Percentiles rank a stretch among this genome's conserved stretches.
Evolutionary conservation across 2,113 vertebrate species (phyloP).

Genomic region (Sminthopsis crassicaudata): DNA sequence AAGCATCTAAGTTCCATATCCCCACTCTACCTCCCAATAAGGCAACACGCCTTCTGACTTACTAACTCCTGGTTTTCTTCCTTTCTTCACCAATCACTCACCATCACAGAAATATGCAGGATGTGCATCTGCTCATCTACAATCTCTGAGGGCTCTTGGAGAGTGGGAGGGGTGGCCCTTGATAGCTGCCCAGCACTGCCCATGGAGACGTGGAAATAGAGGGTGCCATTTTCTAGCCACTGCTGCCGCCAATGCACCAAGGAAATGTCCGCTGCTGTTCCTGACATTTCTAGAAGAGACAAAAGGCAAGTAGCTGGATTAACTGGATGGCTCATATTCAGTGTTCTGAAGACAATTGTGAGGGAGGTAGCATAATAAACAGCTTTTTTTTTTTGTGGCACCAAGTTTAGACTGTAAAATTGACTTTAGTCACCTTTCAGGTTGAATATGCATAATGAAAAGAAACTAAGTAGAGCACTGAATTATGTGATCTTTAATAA

Average conservation of each 20-base stretch:
- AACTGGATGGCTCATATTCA: background rate
- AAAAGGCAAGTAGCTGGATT: conserved; percentile 54
- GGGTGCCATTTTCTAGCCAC: conserved; percentile 98
- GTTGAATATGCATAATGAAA: background rate
- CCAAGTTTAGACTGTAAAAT: background rate
- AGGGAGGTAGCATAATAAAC: background rate
- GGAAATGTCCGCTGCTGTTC: conserved; percentile 93
- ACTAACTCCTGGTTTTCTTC: accelerated
- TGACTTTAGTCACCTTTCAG: background rate
- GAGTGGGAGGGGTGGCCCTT: conserved; percentile 88
- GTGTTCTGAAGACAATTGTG: background rate
- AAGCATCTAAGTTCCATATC: background rate
- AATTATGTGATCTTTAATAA: background rate
- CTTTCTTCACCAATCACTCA: conserved; percentile 80
- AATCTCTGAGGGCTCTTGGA: conserved; percentile 91
- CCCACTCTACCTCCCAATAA: background rate
- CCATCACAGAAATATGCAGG: conserved; percentile 98
- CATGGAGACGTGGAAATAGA: conserved; percentile 97
- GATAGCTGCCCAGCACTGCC: conserved; percentile 90
- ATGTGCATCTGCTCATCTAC: conserved; percentile 98
- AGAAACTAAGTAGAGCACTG: background rate
- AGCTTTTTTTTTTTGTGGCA: background rate
- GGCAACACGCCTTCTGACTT: background rate
- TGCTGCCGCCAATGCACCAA: conserved; percentile 99
- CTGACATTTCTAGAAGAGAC: conserved; percentile 94